These are phyloP conservation scores for Hystrix brachyura DNA, from an alignment of 2,113 vertebrate species.

Conservation along the genomic window DNA sequence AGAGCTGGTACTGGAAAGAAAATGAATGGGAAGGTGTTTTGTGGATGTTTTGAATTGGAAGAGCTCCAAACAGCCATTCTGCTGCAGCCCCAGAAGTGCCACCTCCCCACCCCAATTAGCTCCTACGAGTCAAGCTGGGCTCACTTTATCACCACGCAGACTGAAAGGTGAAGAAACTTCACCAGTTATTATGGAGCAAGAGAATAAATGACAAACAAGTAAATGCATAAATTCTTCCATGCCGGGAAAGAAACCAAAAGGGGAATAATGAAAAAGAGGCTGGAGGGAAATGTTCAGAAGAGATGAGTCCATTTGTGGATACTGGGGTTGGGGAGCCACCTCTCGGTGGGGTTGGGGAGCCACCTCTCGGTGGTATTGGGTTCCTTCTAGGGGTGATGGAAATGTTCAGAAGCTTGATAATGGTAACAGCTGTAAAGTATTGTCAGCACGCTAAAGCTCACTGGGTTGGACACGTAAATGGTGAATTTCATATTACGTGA, in stretches of 20 bases:
- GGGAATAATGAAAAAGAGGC: background rate
- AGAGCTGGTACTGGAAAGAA: background rate
- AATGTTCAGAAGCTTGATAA: background rate
- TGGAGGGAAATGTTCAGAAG: background rate
- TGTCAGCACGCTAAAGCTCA: background rate
- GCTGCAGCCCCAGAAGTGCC: background rate
- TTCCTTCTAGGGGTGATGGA: background rate
- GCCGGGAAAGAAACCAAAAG: background rate
- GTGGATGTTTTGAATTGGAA: background rate
- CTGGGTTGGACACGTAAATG: background rate
- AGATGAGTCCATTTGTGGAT: background rate
- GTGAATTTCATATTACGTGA: background rate
- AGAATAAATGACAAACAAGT: background rate
- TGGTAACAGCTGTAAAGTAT: background rate
- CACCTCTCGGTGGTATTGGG: background rate
- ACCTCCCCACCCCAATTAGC: accelerated
- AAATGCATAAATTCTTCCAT: background rate
- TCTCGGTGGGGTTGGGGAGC: too few species aligned
- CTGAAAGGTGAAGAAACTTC: background rate
- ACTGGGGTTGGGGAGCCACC: background rate
- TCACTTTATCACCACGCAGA: background rate
- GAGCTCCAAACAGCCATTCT: background rate
- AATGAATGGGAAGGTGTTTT: background rate
- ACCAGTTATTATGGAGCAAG: background rate
- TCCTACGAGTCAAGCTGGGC: background rate